Evolutionary conservation across 2,888 invertebrate genomes (phyloP).

Genomic region (Griposia aprilina): DNA sequence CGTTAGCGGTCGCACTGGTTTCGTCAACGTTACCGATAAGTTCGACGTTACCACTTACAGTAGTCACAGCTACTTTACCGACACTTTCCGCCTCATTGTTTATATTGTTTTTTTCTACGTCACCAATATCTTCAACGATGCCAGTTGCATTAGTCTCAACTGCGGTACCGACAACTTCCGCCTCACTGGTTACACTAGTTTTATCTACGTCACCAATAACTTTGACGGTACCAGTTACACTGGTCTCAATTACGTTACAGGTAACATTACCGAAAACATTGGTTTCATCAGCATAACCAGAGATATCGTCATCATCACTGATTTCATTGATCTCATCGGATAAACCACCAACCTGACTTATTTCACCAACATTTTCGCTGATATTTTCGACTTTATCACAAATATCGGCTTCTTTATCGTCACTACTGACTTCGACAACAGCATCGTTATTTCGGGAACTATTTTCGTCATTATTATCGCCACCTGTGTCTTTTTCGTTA

Average conservation of each 20-base stretch:
- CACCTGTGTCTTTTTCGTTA: neutral
- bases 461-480: neutral
- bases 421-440: slow-evolving; percentile 22
- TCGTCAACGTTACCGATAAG: neutral
- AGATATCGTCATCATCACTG: slow-evolving; percentile 12
- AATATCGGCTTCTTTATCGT: slow-evolving; percentile 18
- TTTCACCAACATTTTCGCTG: slow-evolving; percentile 1
- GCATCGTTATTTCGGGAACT: neutral
- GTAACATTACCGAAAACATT: neutral
- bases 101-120: neutral
- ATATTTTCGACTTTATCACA: neutral
- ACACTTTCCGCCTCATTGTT: neutral
- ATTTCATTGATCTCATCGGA: slow-evolving; percentile 10
- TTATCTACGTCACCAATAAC: neutral
- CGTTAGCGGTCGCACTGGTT: neutral
- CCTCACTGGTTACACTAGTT: too few species aligned
- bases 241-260: neutral
- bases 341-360: neutral
- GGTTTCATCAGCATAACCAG: neutral
- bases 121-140: neutral
- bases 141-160: neutral
- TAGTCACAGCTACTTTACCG: neutral
- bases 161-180: neutral
- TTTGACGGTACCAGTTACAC: neutral
- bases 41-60: neutral